phyloP scores from a whole-genome alignment of 2,113 vertebrate genomes.

The Ictalurus furcatus region DNA sequence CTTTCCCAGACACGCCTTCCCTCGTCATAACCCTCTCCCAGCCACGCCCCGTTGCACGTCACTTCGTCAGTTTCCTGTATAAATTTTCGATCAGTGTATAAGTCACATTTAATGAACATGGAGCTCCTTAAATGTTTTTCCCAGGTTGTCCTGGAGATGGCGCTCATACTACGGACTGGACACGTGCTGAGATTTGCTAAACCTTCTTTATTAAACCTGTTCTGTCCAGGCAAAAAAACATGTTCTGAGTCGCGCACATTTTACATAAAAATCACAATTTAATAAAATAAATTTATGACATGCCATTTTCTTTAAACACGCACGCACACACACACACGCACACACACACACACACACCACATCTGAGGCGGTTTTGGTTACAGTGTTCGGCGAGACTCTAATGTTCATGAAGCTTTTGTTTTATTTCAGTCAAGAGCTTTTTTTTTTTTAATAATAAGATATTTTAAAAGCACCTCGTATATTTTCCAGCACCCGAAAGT shows the following conservation, averaged over 20 bases:
- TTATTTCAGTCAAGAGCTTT: neutral
- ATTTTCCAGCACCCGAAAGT: conserved; percentile 16
- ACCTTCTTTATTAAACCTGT: neutral
- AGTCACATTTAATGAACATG: no score
- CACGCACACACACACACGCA: neutral
- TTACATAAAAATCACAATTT: neutral
- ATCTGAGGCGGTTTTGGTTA: neutral
- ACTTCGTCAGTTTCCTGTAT: neutral
- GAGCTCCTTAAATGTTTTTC: neutral
- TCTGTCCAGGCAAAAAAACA: neutral
- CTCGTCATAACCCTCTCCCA: no score
- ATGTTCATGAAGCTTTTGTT: neutral
- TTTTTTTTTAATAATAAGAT: conserved; percentile 13
- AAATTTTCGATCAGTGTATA: neutral
- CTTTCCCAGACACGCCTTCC: neutral
- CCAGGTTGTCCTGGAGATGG: neutral
- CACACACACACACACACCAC: neutral
- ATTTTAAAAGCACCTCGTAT: conserved; percentile 21
- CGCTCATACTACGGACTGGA: neutral
- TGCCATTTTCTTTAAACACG: neutral
- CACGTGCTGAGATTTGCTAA: neutral
- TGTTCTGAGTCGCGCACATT: neutral
- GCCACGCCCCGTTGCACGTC: neutral
- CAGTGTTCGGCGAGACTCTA: neutral
- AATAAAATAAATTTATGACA: neutral